phyloP scores from a whole-genome alignment of 2,113 vertebrate species.

The Sceloporus undulatus region DNA sequence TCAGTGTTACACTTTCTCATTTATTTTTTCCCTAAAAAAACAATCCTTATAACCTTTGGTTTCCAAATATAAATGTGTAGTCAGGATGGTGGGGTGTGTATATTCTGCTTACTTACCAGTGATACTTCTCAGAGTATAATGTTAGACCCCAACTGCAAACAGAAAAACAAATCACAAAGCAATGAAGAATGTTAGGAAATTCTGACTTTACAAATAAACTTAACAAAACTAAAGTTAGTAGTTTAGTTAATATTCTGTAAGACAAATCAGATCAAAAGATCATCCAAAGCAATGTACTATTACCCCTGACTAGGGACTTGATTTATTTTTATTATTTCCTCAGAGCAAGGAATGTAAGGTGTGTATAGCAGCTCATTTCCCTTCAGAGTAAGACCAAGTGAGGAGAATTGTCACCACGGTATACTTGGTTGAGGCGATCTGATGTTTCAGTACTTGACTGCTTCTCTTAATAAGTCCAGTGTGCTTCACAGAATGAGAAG shows the following conservation, averaged over 20 bases:
- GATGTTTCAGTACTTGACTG: too few species aligned
- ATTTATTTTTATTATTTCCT: too few species aligned
- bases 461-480: too few species aligned
- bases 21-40: background rate
- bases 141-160: conserved; percentile 92
- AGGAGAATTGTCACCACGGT: too few species aligned
- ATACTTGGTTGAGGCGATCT: too few species aligned
- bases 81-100: background rate
- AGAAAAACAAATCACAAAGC: background rate
- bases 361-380: too few species aligned
- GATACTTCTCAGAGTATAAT: conserved; percentile 90
- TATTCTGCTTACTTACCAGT: conserved; percentile 86
- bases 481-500: too few species aligned
- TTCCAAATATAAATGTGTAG: fast-evolving
- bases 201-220: background rate
- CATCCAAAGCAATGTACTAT: too few species aligned
- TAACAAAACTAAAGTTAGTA: background rate
- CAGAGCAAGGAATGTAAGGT: too few species aligned
- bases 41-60: background rate
- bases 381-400: too few species aligned
- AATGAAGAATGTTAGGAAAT: background rate
- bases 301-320: too few species aligned
- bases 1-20: background rate
- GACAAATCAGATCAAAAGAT: background rate
- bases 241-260: background rate